Percentiles rank a stretch among this genome's conserved stretches.
Evolutionary conservation across 2,888 invertebrate species (phyloP).

Genomic region (Unio delphinus): DNA sequence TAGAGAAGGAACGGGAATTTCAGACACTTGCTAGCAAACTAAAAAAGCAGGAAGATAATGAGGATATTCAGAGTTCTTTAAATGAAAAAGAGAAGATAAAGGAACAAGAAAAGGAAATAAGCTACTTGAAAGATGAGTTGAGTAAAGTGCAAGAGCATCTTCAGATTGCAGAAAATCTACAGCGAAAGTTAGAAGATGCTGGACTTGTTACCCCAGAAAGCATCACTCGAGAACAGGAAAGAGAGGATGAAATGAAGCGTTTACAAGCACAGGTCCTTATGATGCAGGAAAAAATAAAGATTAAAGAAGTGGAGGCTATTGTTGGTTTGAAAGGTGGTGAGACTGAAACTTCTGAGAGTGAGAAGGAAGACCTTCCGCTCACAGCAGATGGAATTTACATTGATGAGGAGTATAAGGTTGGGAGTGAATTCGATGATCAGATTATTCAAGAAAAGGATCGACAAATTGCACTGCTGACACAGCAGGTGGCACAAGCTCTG

Average conservation of each 20-base stretch:
- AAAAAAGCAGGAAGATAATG: no score
- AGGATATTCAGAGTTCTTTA: slow-evolving; percentile 1
- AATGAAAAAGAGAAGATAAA: slow-evolving; percentile 11
- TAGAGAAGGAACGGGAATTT: no score
- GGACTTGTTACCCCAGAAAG: slow-evolving; percentile 19
- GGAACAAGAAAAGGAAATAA: slow-evolving; percentile 17
- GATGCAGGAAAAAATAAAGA: no score
- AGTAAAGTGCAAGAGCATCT: slow-evolving; percentile 29
- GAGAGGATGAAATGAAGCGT: no score
- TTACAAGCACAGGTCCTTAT: no score
- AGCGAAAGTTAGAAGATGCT: slow-evolving; percentile 20
- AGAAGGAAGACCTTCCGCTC: no score
- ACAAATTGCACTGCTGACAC: slow-evolving; percentile 16
- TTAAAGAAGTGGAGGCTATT: no score
- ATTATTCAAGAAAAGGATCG: slow-evolving; percentile 15
- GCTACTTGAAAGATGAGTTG: slow-evolving; percentile 21
- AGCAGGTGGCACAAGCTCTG: slow-evolving; percentile 30
- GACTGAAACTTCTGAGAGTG: no score
- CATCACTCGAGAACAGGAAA: slow-evolving; percentile 3
- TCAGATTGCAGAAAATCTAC: slow-evolving; percentile 19
- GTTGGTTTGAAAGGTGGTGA: no score
- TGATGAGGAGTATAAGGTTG: not conserved
- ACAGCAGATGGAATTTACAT: no score
- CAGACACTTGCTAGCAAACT: no score
- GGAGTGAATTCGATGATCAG: slow-evolving; percentile 12